Evolutionary conservation across 2,888 invertebrate species (phyloP).

Genomic region (Schizotus pectinicornis): DNA sequence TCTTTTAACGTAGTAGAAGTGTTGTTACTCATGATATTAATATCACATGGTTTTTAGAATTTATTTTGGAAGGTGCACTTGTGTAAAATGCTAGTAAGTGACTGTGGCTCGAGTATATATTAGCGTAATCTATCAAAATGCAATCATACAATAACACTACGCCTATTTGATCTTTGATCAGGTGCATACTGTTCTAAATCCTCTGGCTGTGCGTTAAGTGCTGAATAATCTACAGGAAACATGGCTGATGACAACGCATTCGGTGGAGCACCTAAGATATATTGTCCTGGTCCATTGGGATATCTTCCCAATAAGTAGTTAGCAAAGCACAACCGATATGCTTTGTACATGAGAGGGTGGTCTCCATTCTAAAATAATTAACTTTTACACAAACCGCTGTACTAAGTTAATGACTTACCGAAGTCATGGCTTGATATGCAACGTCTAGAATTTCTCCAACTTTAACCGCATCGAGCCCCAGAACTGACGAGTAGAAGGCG

Average conservation of each 20-base stretch:
- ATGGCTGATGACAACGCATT: slow-evolving; percentile 64
- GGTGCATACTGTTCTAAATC: slow-evolving; percentile 74
- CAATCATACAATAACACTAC: slow-evolving; percentile 70
- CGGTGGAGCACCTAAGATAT: slow-evolving; percentile 70
- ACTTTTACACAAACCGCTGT: slow-evolving; percentile 8
- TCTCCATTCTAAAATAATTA: slow-evolving; percentile 68
- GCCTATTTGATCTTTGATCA: slow-evolving; percentile 71
- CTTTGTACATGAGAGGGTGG: slow-evolving; percentile 68
- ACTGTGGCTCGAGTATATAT: slow-evolving; percentile 27
- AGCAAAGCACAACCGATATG: slow-evolving; percentile 75
- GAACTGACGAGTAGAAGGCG: slow-evolving; percentile 74
- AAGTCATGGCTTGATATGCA: slow-evolving; percentile 75
- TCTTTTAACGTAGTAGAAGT: slow-evolving; percentile 25
- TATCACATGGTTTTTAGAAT: slow-evolving; percentile 59
- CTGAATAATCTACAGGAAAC: slow-evolving; percentile 79
- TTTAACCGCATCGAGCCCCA: slow-evolving; percentile 67
- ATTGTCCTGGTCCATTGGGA: slow-evolving; percentile 78
- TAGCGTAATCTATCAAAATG: slow-evolving; percentile 12
- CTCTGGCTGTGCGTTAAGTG: slow-evolving; percentile 72
- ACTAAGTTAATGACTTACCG: slow-evolving; percentile 62
- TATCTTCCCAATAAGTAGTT: slow-evolving; percentile 77
- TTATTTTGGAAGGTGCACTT: slow-evolving; percentile 56
- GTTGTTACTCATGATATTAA: slow-evolving; percentile 32
- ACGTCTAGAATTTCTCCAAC: slow-evolving; percentile 71
- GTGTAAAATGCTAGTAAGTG: slow-evolving; percentile 44